phyloP scores from a whole-genome alignment of 2,113 vertebrate species.

The Falcunculus frontatus region DNA sequence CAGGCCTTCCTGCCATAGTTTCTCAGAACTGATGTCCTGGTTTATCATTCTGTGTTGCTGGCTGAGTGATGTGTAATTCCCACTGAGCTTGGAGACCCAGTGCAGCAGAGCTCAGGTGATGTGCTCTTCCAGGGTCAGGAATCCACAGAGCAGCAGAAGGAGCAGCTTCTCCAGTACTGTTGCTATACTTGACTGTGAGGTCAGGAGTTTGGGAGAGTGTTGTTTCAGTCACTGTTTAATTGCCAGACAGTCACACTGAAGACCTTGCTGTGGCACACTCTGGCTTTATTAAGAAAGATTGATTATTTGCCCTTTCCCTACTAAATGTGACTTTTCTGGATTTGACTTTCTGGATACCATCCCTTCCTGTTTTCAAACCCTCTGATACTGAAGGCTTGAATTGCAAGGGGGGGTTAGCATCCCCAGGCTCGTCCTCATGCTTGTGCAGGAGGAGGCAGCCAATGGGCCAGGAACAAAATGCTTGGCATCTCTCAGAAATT shows the following conservation, averaged over 20 bases:
- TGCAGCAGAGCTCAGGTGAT: background rate
- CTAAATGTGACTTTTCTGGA: background rate
- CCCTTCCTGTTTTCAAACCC: background rate
- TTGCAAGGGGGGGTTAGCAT: background rate
- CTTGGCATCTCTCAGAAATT: background rate
- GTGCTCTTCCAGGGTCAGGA: background rate
- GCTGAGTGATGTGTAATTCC: background rate
- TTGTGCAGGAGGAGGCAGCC: background rate
- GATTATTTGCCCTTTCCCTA: background rate
- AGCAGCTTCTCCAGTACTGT: background rate
- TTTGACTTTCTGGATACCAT: background rate
- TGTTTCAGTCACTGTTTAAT: background rate
- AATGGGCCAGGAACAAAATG: background rate
- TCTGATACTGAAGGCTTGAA: background rate
- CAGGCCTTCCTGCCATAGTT: background rate
- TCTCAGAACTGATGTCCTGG: background rate
- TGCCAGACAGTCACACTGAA: background rate
- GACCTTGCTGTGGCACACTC: background rate
- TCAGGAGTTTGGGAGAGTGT: background rate
- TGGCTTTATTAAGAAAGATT: background rate
- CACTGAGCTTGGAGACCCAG: background rate
- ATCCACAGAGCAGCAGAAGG: background rate
- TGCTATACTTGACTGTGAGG: background rate
- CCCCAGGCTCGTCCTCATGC: background rate
- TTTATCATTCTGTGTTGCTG: background rate